Evolutionary conservation across 2,888 invertebrate species (phyloP).

Genomic region (Agonopterix subpropinquella): DNA sequence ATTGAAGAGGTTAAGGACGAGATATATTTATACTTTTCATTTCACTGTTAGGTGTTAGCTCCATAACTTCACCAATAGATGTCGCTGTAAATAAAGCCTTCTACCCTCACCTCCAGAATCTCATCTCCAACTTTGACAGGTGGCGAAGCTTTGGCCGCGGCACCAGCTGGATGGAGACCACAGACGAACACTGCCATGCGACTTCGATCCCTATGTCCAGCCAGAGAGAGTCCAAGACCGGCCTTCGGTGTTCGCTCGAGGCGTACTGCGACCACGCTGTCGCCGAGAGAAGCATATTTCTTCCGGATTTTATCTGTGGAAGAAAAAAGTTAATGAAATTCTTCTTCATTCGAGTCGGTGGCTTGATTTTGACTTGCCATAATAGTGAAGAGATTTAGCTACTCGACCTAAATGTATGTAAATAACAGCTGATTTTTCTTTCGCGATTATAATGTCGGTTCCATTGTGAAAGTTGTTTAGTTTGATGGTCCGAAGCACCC

Average conservation of each 20-base stretch:
- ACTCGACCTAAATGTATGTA: too few relatives aligned
- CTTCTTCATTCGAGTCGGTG: too few relatives aligned
- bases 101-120: slow-evolving; percentile 85
- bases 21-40: too few relatives aligned
- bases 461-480: too few relatives aligned
- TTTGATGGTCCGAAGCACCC: too few relatives aligned
- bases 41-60: neutral
- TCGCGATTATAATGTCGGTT: too few relatives aligned
- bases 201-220: slow-evolving; percentile 94
- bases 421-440: too few relatives aligned
- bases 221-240: slow-evolving; percentile 92
- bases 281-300: slow-evolving; percentile 89
- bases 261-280: slow-evolving; percentile 82
- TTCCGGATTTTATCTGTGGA: slow-evolving; percentile 91
- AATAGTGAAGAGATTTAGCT: too few relatives aligned
- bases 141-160: slow-evolving; percentile 82
- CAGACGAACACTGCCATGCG: slow-evolving; percentile 98
- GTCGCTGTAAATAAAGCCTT: neutral
- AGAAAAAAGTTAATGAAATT: neutral
- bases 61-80: too few relatives aligned
- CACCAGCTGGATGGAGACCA: slow-evolving; percentile 93
- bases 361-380: too few relatives aligned
- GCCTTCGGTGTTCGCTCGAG: slow-evolving; percentile 84
- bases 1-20: too few relatives aligned
- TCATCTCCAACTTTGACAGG: slow-evolving; percentile 94